A percentile compares a stretch with the other conserved stretches of the same genome.
Conservation (phyloP, 1,140 invertebrate genomes). For the Papilio helenus region DNA sequence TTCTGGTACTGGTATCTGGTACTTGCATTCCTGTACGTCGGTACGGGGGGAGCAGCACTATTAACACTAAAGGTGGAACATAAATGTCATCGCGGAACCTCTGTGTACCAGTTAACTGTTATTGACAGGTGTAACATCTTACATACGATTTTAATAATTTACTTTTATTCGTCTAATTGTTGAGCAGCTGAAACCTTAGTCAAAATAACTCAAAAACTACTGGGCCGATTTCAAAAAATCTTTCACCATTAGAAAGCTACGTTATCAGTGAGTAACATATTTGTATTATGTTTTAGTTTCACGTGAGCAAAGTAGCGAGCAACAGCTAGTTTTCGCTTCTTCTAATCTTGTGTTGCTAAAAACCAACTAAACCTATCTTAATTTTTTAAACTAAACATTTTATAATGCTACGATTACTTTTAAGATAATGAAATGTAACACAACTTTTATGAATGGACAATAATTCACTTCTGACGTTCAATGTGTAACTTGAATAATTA, state of each 20-base stretch:
- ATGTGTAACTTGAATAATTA: neutral
- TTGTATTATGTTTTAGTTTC: too few species aligned
- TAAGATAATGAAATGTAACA: too few species aligned
- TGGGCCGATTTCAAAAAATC: too few species aligned
- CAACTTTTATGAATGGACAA: neutral
- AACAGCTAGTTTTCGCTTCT: too few species aligned
- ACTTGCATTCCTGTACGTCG: neutral
- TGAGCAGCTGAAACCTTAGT: neutral
- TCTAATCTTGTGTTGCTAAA: too few species aligned
- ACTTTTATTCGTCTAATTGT: neutral
- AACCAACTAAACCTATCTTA: neutral
- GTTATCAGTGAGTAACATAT: too few species aligned
- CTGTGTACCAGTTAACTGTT: neutral
- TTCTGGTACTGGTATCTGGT: constrained; percentile 30
- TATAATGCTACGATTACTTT: neutral
- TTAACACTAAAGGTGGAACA: constrained; percentile 29
- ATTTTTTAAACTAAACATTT: neutral
- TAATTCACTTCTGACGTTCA: constrained; percentile 6
- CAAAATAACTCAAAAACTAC: too few species aligned
- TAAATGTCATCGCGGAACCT: constrained; percentile 25
- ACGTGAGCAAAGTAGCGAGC: too few species aligned
- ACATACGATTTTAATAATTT: constrained; percentile 1
- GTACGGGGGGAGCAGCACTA: neutral
- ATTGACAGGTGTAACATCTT: constrained; percentile 34
- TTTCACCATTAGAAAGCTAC: too few species aligned